phyloP scores from a whole-genome alignment of 2,113 vertebrate genomes.

The Ctenodactylus gundi region DNA sequence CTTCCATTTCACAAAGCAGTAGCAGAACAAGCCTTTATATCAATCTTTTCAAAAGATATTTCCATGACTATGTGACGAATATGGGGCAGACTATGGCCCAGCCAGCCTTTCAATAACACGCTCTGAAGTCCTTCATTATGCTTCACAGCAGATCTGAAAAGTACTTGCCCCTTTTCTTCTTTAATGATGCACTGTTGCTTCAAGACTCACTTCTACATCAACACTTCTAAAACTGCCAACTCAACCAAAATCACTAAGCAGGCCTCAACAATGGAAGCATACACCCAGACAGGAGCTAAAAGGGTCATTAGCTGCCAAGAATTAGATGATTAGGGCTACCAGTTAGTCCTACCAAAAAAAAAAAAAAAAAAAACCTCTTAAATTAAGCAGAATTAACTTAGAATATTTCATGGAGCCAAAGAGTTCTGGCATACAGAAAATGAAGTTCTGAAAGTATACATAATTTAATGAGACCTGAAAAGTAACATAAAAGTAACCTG shows the following conservation, averaged over 20 bases:
- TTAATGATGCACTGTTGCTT: constrained; percentile 1
- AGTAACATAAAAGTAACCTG: constrained; percentile 5
- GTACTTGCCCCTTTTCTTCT: neutral
- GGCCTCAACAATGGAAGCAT: constrained; percentile 49
- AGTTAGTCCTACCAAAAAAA: constrained; percentile 41
- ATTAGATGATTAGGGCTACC: constrained; percentile 35
- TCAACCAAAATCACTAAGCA: constrained; percentile 48
- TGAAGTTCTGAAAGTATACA: constrained; percentile 38
- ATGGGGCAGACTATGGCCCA: neutral
- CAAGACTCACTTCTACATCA: constrained; percentile 38
- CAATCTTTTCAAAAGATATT: constrained; percentile 54
- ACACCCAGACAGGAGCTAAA: constrained; percentile 5
- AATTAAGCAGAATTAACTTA: constrained; percentile 34
- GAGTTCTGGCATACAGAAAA: constrained; percentile 51
- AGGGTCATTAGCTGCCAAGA: constrained; percentile 38
- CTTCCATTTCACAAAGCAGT: constrained; percentile 62
- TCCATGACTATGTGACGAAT: constrained; percentile 29
- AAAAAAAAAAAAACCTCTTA: constrained; percentile 22
- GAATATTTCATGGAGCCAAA: constrained; percentile 36
- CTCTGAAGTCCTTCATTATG: constrained; percentile 49
- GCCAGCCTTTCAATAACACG: constrained; percentile 13
- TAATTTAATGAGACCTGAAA: constrained; percentile 43
- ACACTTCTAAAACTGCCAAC: constrained; percentile 46
- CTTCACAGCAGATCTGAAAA: neutral
- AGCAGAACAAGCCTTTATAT: constrained; percentile 55